Evolutionary conservation across 2,113 vertebrate species (phyloP), one percentile per base, ranked within the genome.

Genomic region (Burhinus oedicnemus): DNA sequence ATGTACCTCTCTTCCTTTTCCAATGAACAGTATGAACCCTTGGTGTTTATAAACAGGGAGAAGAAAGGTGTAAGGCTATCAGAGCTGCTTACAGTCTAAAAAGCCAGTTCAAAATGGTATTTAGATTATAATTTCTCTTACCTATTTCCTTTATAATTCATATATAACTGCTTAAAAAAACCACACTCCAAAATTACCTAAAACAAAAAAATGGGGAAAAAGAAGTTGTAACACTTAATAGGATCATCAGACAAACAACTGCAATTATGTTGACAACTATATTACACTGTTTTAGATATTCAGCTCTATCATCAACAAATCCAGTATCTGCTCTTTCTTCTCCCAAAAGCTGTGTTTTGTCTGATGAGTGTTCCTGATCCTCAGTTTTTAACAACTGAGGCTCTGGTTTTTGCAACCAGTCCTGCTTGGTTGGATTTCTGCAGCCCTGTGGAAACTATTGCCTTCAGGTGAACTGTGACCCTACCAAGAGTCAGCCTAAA

Each of bases 201-300:
- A 94, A 95, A 95, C 71, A 78, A 96, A 94, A 77, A 69, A 51
- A 25, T 16, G 8, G 54, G 36, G 81, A 69, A 79, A 61, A 88
- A 85, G 14, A 91, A 86, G 95, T 60, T 57, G n/a, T 55, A 72
- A 89, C 52, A 77, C 32, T 90, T 96, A 89, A 87, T 75, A 77
- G 83, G 74, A 95, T 92, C 84, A 83, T 95, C 94, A 96, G 88
- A 79, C 72, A 97, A 96, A 86, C 76, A 94, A 52, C 92, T 77
- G 66, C 72, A 95, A 95, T 97, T 93, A 96, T 64, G 69, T 64
- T 94, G 88, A 96, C 82, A 95, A 83, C 79, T 66, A 52, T 77
- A 86, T 96, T 85, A 57, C 65, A 68, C 71, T 15, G 0, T 32
- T 94, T 94, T 70, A 93, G 38, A 55, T 83, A 86, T 55, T 95